phyloP scores from a whole-genome alignment of 2,113 vertebrate species.

The Hypanus sabinus region DNA sequence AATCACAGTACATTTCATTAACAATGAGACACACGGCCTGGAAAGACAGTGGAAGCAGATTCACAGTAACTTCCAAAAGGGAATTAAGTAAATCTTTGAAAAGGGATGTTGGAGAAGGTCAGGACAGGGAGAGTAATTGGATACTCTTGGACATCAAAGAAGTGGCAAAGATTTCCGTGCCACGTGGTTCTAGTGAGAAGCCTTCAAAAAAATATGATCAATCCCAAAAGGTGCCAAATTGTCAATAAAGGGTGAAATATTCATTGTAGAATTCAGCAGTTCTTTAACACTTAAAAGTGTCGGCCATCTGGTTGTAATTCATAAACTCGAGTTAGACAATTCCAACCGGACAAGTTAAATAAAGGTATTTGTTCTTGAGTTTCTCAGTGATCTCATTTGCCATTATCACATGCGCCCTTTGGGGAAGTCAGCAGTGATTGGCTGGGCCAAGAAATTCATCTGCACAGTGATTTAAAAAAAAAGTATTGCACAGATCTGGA shows the following conservation, averaged over 20 bases:
- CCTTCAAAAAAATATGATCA: not conserved
- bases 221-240: not conserved
- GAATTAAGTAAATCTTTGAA: not conserved
- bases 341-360: not conserved
- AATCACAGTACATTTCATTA: not conserved
- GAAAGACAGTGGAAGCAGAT: not conserved
- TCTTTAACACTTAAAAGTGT: not conserved
- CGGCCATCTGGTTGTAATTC: not conserved
- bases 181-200: not conserved
- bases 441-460: too few relatives aligned
- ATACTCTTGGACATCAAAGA: not conserved
- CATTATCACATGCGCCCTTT: slow-evolving; percentile 3
- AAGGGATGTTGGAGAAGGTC: not conserved
- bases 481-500: too few relatives aligned
- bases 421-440: not conserved
- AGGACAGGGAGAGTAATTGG: not conserved
- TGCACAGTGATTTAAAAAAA: too few relatives aligned
- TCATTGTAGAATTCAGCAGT: not conserved
- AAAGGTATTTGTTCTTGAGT: not conserved
- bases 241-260: not conserved
- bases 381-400: not conserved
- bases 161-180: too few relatives aligned
- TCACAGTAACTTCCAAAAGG: not conserved
- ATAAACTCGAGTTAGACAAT: not conserved
- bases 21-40: not conserved